Evolutionary conservation across 2,113 vertebrate species (phyloP).

Genomic region (Caloenas nicobarica): DNA sequence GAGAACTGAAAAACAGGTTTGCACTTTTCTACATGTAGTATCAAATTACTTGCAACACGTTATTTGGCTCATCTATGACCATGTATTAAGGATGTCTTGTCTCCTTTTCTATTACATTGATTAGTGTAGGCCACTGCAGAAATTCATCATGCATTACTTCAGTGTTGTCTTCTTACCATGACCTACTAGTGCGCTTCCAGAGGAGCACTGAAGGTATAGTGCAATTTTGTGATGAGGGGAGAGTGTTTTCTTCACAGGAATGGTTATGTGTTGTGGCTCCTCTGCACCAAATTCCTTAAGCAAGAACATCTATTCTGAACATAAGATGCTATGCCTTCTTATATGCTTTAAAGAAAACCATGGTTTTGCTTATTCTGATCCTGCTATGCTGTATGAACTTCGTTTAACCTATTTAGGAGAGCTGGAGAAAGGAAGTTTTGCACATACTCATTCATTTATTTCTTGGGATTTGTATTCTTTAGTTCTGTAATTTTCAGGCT

Average conservation of each 20-base stretch:
- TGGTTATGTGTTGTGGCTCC: not conserved
- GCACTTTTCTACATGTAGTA: not conserved
- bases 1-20: not conserved
- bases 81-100: not conserved
- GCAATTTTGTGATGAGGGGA: not conserved
- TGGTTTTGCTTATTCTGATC: not conserved
- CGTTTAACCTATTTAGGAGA: not conserved
- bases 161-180: not conserved
- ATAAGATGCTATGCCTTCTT: not conserved
- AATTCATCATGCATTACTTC: not conserved
- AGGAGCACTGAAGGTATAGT: not conserved
- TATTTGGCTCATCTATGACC: not conserved
- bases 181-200: not conserved
- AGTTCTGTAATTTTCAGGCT: not conserved
- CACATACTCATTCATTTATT: too few species aligned
- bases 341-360: not conserved
- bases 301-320: not conserved
- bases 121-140: not conserved
- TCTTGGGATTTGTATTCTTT: not conserved
- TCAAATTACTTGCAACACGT: not conserved
- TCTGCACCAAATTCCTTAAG: not conserved
- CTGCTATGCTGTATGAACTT: not conserved
- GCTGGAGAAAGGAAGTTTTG: not conserved
- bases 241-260: not conserved
- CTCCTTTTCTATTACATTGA: not conserved